Evolutionary conservation across 2,888 invertebrate genomes (phyloP), one percentile per base, ranked within the genome.

Genomic region (Hirtodrosophila duncani): DNA sequence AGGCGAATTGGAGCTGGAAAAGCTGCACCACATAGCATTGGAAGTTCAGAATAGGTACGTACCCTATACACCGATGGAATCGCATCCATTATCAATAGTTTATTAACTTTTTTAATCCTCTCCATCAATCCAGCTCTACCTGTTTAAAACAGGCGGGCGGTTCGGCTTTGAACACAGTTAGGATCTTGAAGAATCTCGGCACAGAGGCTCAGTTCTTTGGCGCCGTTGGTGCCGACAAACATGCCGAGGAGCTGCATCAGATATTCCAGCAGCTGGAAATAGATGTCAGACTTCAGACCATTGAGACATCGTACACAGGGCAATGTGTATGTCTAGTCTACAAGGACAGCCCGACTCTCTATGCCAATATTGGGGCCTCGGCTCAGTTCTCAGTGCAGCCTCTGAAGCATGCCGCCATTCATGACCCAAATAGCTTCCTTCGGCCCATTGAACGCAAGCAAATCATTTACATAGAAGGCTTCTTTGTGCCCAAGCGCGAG

Each of bases 361-460:
- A 88, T 27, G 90, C 90, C 1, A 87, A 89, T 65, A 85, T 90
- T 45, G 90, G 90, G 1, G 90, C 90, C 3, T 89, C 90, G 1
- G 84, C 84, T 44, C 77, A 85, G 46, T 86, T 88, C 67, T 82
- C 83, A 8, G 58, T 84, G 17, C 74, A 83, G 9, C 83, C 84
- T 61, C 79, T 88, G 7, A 77, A 68, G 60, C 57, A 56, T 0
- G 50, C 51, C 3, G 75, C 79, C 43, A 21, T 51, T 10, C 50
- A 61, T 13, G 67, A 71, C 3, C 67, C 67, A 0, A 39, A 63
- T 11, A 59, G 23, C 3, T 80, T 83, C 7, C 31, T 84, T 14
- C 74, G 84, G n/a, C 83, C 82, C 30, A 61, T 79, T 7, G 82
- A 83, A 26, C 84, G 83, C 20, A 82, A 82, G 16, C 85, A 86